Percentiles rank a stretch among this genome's conserved stretches.
phyloP scores from a whole-genome alignment of 2,113 vertebrate genomes.

The Eudyptes chrysolophus region DNA sequence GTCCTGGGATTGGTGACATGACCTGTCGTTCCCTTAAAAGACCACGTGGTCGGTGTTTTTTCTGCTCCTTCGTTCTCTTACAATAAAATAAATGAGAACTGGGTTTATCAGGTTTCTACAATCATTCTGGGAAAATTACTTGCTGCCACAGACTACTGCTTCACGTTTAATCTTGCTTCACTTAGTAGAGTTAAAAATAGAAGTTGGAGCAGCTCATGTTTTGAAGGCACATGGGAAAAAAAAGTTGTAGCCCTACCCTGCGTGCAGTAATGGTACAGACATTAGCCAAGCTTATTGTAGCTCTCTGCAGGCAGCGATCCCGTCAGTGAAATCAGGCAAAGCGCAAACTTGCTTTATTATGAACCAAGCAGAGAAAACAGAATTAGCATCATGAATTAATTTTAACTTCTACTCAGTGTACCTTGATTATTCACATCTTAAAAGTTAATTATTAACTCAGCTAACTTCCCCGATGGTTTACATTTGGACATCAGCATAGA shows the following conservation, averaged over 20 bases:
- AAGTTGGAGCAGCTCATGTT: not conserved
- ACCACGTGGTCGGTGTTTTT: not conserved
- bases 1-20: not conserved
- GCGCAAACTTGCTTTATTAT: not conserved
- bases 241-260: not conserved
- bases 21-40: not conserved
- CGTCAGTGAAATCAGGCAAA: not conserved
- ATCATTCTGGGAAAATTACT: constrained; percentile 21
- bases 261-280: not conserved
- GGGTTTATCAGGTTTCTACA: constrained; percentile 34
- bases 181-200: constrained; percentile 57
- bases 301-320: not conserved
- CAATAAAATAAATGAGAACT: constrained; percentile 4
- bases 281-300: not conserved
- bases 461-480: not conserved
- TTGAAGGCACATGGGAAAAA: not conserved
- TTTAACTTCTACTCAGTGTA: not conserved
- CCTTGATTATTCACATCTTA: not conserved
- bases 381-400: not conserved
- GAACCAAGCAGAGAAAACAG: not conserved
- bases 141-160: not conserved
- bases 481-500: not conserved
- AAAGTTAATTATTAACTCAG: not conserved
- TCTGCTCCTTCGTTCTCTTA: not conserved
- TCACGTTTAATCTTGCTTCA: constrained; percentile 42